These are phyloP conservation scores for Babyrousa celebensis DNA, from an alignment of 2,797 vertebrate species.

Conservation along the genomic window DNA sequence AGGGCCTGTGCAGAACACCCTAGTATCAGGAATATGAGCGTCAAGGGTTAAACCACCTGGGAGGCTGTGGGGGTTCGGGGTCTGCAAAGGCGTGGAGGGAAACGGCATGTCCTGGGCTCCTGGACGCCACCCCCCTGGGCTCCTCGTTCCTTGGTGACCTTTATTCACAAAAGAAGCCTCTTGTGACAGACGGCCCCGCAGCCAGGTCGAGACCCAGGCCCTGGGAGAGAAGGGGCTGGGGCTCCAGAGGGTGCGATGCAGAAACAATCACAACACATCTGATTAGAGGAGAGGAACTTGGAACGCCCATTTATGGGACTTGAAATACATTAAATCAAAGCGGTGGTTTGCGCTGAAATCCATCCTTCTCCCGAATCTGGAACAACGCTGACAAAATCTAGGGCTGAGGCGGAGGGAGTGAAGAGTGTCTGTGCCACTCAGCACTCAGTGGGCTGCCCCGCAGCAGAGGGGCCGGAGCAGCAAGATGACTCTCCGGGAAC, in stretches of 20 bases:
- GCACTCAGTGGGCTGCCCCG: background rate
- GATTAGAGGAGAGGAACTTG: background rate
- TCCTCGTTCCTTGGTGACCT: background rate
- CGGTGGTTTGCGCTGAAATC: background rate
- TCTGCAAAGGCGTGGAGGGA: background rate
- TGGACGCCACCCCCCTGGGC: no score
- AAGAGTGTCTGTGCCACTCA: background rate
- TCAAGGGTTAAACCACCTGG: background rate
- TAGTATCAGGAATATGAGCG: background rate
- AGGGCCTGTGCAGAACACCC: background rate
- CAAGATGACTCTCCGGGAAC: conserved; percentile 45
- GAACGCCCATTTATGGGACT: background rate
- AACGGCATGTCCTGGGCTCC: background rate
- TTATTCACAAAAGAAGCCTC: background rate
- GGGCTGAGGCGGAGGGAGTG: background rate
- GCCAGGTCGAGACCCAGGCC: background rate
- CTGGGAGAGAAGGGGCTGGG: background rate
- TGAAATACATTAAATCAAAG: background rate
- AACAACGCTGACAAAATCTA: background rate
- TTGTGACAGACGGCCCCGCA: background rate
- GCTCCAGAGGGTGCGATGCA: background rate
- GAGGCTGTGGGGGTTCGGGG: background rate
- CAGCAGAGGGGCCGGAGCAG: conserved; percentile 28
- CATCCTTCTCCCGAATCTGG: background rate
- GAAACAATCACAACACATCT: background rate